Base-by-base conservation (phyloP, 2,888 invertebrate species). In the Cerastis leucographa region DNA sequence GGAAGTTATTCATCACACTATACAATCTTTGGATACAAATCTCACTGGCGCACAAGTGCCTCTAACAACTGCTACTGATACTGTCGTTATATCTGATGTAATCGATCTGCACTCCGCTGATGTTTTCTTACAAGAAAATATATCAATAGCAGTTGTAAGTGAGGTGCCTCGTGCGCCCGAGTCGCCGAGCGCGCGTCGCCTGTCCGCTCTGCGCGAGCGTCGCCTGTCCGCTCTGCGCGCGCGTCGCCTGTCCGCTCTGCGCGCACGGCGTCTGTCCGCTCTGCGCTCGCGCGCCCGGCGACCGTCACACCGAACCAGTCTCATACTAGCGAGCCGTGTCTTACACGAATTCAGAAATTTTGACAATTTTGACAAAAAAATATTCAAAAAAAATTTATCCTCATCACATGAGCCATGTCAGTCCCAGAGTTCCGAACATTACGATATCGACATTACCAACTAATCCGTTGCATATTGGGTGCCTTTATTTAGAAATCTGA, bases 1-100 rank as follows among this genome's bases (percentile, higher is more conserved):
- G 94, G 95, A 95, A 96, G 94, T 94, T 92, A 91, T 90, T 94
- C 94, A 96, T 96, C 96, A 96, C 95, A 95, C 95, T 94, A 91
- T 91, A 92, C 95, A 94, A 95, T 96, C 96, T 96, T 96, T 96
- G 96, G 96, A 96, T 96, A 96, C 96, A 95, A 95, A 93, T 92
- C 92, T 94, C 92, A 89, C 89, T 77, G 91, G 92, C 92, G 91
- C 90, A 75, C 79, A 77, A 80, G 75, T 85, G 81, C 80, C 81
- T 85, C 82, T 81, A 65, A 76, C 79, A 74, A 59, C 46, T 51
- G 86, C 70, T 83, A 70, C 66, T 25, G 11, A 6, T 19, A 14
- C 25, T 61, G 44, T 29, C 12, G 14, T 17, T 17, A 40, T 1
- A 29, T 17, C 56, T 22, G 44, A 44, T 44, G 59, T 8, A 12